Conservation (phyloP, 2,797 vertebrate genomes). For the Triplophysa yarkandensis region DNA sequence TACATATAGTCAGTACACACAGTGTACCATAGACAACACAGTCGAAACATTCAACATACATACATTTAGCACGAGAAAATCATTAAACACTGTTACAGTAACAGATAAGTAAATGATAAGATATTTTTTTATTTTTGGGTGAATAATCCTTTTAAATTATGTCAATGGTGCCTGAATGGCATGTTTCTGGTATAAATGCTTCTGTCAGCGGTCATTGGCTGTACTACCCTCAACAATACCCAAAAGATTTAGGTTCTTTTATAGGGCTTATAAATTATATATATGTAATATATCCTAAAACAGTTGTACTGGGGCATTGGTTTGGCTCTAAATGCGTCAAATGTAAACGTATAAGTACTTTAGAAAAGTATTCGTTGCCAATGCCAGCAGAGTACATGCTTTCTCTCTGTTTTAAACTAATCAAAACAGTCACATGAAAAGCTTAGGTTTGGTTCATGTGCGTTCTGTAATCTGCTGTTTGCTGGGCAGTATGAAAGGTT, state of each 20-base stretch:
- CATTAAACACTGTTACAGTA: no score
- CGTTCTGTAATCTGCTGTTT: conserved; percentile 17
- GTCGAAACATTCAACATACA: no score
- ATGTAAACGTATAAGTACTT: conserved; percentile 1
- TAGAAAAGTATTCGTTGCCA: conserved; percentile 7
- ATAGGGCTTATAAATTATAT: no score
- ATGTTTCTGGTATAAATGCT: background rate
- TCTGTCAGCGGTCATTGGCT: background rate
- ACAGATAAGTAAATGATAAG: no score
- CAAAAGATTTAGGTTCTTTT: background rate
- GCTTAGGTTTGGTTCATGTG: conserved; percentile 1
- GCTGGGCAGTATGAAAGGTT: conserved; percentile 14
- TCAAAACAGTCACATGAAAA: no score
- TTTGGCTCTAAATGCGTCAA: conserved; percentile 12
- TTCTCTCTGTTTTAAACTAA: background rate
- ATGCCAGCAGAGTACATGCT: conserved; percentile 8
- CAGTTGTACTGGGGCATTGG: background rate
- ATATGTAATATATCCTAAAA: background rate
- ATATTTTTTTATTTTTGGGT: no score
- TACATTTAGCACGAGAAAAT: no score
- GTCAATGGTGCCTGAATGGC: background rate
- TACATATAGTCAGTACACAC: conserved; percentile 1
- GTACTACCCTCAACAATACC: background rate
- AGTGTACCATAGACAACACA: no score
- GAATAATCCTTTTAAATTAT: background rate